Base-by-base conservation (phyloP, 2,113 vertebrate genomes). In the Notarius lentiginosus region DNA sequence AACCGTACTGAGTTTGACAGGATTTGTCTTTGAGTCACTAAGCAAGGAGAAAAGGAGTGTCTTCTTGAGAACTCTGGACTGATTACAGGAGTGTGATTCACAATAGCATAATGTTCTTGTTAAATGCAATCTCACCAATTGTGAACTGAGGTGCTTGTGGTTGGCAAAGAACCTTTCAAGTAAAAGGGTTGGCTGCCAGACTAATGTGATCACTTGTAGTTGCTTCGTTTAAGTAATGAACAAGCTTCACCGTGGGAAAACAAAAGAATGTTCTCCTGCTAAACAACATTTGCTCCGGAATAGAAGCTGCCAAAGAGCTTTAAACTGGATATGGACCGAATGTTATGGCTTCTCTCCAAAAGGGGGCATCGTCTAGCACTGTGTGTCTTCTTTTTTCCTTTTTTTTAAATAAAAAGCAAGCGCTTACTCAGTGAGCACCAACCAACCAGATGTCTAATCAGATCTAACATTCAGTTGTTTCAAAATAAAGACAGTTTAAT, bases 11-110 rank as follows among this genome's bases (percentile, higher is more conserved):
- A 90, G 90, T 87, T 87, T 63, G 4, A 7, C 6, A 89, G 89
- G 24, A 17, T 34, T 47, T 76, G 17, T n/a, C 20, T 77, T 80
- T 34, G 18, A 80, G 41, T 80, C 3, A 12, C 9, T 63, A 63
- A 82, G 12, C 61, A 81, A 87, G 73, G 89, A 88, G 86, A 91
- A 55, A 41, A 87, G 83, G 89, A 90, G 86, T 8, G 53, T 27
- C 65, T 66, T 61, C 90, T 90, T 88, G 4, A 85, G 65, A 82
- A 84, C 85, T 80, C 20, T 75, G 80, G 81, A 85, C 22, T 86
- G 86, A 89, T 75, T 9, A 5, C 9, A 84, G 24, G 72, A 70
- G 30, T 79, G 75, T 49, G 85, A 79, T 73, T 63, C 34, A 70
- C 81, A 77, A 72, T 79, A 55, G 2, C 53, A 79, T 30, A 0